These are phyloP conservation scores for Dioctria rufipes DNA, from an alignment of 2,888 invertebrate species.

Conservation along the genomic window DNA sequence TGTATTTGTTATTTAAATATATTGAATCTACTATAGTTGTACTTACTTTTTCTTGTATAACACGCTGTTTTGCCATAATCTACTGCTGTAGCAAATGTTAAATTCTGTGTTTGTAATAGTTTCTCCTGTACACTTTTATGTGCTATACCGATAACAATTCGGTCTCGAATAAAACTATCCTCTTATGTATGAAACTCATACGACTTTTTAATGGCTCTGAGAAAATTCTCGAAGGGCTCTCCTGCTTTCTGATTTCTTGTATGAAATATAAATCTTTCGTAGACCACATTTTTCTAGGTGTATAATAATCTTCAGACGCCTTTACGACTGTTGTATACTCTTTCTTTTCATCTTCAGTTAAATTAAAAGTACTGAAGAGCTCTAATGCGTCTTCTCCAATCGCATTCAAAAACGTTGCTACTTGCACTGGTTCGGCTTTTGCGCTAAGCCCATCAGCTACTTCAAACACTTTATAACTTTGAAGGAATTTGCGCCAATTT, in stretches of 20 bases:
- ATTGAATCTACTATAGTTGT: no score
- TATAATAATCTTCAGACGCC: constrained; percentile 60
- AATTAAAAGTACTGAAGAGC: constrained; percentile 61
- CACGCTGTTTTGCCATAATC: not conserved
- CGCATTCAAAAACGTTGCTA: constrained; percentile 62
- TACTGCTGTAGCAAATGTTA: not conserved
- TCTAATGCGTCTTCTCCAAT: no score
- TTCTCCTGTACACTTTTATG: not conserved
- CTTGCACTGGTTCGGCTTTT: constrained; percentile 60
- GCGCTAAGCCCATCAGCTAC: constrained; percentile 57
- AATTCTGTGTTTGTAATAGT: not conserved
- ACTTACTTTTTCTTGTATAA: no score
- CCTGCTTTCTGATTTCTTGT: constrained; percentile 53
- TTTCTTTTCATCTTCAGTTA: constrained; percentile 53
- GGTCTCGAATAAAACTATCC: not conserved
- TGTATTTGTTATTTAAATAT: no score
- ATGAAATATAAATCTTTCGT: constrained; percentile 56
- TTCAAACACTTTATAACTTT: constrained; percentile 57
- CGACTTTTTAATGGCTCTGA: constrained; percentile 59
- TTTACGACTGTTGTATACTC: constrained; percentile 57
- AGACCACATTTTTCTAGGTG: constrained; percentile 55
- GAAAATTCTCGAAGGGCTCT: constrained; percentile 60
- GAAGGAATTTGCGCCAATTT: constrained; percentile 61
- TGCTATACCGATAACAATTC: not conserved
- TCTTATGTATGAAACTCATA: constrained; percentile 56